Evolutionary conservation across 2,888 invertebrate species (phyloP).

Genomic region (Euzophera pinguis): DNA sequence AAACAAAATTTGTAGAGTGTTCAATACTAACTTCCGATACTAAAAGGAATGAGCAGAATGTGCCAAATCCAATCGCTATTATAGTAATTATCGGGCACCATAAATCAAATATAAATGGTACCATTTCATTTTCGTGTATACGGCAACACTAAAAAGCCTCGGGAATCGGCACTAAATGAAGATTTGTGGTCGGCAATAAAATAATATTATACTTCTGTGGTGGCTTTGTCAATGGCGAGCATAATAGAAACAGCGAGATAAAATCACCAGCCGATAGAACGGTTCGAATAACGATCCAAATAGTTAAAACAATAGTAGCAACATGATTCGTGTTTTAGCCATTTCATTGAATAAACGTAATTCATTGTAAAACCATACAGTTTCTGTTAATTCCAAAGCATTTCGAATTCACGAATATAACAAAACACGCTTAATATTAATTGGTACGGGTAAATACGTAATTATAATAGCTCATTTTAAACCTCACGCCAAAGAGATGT

Average conservation of each 20-base stretch:
- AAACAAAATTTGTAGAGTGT: conserved; percentile 7
- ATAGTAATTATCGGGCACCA: conserved; percentile 47
- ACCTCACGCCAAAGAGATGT: no score
- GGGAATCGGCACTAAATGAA: conserved; percentile 50
- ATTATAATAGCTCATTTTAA: no score
- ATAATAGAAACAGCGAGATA: conserved; percentile 23
- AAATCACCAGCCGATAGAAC: conserved; percentile 19
- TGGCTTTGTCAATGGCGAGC: conserved; percentile 20
- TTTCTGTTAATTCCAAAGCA: conserved; percentile 7
- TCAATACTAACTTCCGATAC: conserved; percentile 19
- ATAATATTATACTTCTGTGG: conserved; percentile 34
- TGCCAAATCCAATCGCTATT: conserved; percentile 35
- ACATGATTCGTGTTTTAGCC: conserved; percentile 5
- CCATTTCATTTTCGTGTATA: conserved; percentile 49
- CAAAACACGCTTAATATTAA: no score
- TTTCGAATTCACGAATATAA: not conserved
- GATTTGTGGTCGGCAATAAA: conserved; percentile 63
- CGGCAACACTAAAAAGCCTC: conserved; percentile 44
- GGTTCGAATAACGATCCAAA: conserved; percentile 9
- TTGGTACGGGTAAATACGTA: no score
- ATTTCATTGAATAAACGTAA: conserved; percentile 1
- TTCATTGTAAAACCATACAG: conserved; percentile 5
- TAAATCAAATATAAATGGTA: conserved; percentile 59
- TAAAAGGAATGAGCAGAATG: conserved; percentile 32
- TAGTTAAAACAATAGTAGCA: conserved; percentile 13